phyloP scores from a whole-genome alignment of 2,113 vertebrate genomes.

The Callopanchax toddi region DNA sequence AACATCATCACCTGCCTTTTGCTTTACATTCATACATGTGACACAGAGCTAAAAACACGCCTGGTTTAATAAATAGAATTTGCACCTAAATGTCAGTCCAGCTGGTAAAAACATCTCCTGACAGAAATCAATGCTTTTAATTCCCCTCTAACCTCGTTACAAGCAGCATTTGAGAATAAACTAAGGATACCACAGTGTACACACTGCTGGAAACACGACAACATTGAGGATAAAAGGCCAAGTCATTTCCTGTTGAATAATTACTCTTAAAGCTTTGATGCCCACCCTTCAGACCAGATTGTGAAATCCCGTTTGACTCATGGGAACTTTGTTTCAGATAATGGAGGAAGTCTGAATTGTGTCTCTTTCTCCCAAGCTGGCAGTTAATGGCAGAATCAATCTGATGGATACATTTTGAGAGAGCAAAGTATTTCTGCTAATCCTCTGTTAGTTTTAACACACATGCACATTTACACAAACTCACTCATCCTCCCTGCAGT shows the following conservation, averaged over 20 bases:
- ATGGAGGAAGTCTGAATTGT: slow-evolving; percentile 17
- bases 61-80: no score
- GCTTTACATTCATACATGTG: no score
- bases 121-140: slow-evolving; percentile 27
- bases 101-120: no score
- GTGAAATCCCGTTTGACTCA: slow-evolving; percentile 27
- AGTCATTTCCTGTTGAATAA: slow-evolving; percentile 42
- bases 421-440: slow-evolving; percentile 28
- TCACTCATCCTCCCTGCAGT: slow-evolving; percentile 23
- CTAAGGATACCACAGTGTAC: slow-evolving; percentile 7
- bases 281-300: slow-evolving; percentile 27
- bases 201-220: slow-evolving; percentile 20
- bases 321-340: slow-evolving; percentile 25
- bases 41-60: no score
- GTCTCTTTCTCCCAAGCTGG: slow-evolving; percentile 23
- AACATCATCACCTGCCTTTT: no score
- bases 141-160: slow-evolving; percentile 12
- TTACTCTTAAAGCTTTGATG: slow-evolving; percentile 24
- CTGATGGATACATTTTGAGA: slow-evolving; percentile 34
- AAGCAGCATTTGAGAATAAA: slow-evolving; percentile 10
- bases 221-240: slow-evolving; percentile 17
- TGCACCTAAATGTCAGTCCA: no score
- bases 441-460: slow-evolving; percentile 38
- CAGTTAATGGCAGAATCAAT: slow-evolving; percentile 33
- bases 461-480: slow-evolving; percentile 18